A percentile compares a stretch with the other conserved stretches of the same genome.
Conservation (phyloP, 2,797 vertebrate species). For the Discoglossus pictus region DNA sequence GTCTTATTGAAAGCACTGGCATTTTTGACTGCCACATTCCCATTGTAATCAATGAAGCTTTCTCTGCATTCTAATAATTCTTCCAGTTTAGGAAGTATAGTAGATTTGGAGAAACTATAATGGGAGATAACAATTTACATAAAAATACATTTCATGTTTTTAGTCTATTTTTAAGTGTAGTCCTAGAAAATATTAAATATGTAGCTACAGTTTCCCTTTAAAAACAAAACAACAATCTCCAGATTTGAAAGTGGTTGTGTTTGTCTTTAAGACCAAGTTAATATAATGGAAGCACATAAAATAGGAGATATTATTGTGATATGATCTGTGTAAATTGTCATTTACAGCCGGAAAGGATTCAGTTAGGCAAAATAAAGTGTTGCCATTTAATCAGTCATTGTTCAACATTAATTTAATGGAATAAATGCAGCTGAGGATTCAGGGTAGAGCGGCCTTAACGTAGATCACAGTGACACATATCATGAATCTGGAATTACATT, state of each 20-base stretch:
- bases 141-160: no score
- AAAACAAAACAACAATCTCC: no score
- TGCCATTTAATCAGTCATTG: constrained; percentile 5
- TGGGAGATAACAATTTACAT: no score
- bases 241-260: not conserved
- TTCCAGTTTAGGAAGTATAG: no score
- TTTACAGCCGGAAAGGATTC: constrained; percentile 3
- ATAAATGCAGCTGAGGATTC: not conserved
- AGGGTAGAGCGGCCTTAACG: constrained; percentile 10
- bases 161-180: no score
- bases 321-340: constrained; percentile 49
- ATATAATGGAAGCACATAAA: constrained; percentile 23
- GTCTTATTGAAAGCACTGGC: no score
- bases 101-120: no score
- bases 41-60: no score
- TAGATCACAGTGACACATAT: constrained; percentile 3
- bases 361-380: accelerated
- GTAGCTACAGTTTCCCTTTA: no score
- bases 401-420: not conserved
- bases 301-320: constrained; percentile 18
- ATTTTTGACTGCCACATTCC: no score
- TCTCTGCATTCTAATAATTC: no score
- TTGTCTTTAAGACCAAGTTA: not conserved
- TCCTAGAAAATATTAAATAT: no score
- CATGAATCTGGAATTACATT: constrained; percentile 18